Evolutionary conservation across 1,140 invertebrate genomes (phyloP).

Genomic region (Campoletis sonorensis): DNA sequence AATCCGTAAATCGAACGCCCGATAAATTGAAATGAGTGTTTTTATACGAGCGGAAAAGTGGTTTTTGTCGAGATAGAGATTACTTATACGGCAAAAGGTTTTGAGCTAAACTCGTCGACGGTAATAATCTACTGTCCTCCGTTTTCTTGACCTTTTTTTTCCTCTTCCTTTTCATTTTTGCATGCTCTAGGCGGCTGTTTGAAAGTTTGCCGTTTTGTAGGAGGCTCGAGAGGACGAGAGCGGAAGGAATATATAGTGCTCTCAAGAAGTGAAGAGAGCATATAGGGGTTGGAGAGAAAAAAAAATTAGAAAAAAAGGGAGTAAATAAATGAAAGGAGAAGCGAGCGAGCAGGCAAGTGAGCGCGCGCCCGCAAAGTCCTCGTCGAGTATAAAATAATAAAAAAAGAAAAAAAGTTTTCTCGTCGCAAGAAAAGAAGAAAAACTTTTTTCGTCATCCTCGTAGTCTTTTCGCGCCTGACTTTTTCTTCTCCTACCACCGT

Average conservation of each 20-base stretch:
- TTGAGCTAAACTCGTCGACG: slow-evolving; percentile 5
- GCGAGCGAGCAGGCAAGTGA: background rate
- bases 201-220: slow-evolving; percentile 13
- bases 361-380: background rate
- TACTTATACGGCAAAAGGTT: slow-evolving; percentile 1
- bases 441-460: slow-evolving; percentile 24
- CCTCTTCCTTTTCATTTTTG: background rate
- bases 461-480: slow-evolving; percentile 7
- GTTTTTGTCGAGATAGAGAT: slow-evolving; percentile 6
- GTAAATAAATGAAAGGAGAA: slow-evolving; percentile 18
- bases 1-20: background rate
- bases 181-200: slow-evolving; percentile 13
- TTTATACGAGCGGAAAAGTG: background rate
- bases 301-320: background rate
- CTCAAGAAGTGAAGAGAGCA: background rate
- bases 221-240: background rate
- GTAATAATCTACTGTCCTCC: background rate
- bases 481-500: background rate
- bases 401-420: slow-evolving; percentile 24
- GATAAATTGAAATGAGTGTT: background rate
- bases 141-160: background rate
- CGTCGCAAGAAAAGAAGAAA: slow-evolving; percentile 14
- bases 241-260: background rate
- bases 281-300: background rate
- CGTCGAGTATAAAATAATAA: background rate